A percentile compares a stretch with the other conserved stretches of the same genome.
Conservation (phyloP, 2,797 vertebrate species). For the Chaunax sp. region DNA sequence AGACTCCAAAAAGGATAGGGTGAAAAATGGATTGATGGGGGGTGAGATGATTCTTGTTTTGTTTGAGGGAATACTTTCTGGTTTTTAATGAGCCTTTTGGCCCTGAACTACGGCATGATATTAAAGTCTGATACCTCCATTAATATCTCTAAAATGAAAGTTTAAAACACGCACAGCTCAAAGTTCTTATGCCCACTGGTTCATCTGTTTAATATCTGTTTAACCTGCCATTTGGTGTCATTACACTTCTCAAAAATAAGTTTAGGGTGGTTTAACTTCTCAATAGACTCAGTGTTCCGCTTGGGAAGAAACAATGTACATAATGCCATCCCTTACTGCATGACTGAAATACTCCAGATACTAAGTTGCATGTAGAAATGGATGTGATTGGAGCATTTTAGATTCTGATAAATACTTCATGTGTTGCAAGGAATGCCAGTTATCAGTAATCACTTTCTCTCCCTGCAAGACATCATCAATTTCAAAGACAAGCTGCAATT, state of each 20-base stretch:
- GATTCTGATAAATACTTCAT: not conserved
- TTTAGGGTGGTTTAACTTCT: not conserved
- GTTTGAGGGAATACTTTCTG: constrained; percentile 37
- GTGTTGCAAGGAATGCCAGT: no score
- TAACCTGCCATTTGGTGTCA: no score
- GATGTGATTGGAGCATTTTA: not conserved
- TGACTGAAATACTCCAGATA: no score
- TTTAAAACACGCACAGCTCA: constrained; percentile 17
- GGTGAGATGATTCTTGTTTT: constrained; percentile 33
- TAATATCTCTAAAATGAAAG: constrained; percentile 20
- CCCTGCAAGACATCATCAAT: not conserved
- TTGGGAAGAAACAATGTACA: no score
- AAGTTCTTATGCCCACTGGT: not conserved
- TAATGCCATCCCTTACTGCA: not conserved
- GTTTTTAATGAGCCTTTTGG: constrained; percentile 45
- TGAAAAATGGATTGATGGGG: constrained; percentile 39
- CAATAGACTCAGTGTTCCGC: no score
- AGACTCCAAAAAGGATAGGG: constrained; percentile 37
- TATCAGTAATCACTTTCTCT: no score
- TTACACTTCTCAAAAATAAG: not conserved
- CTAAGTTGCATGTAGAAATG: not conserved
- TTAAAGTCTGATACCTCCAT: constrained; percentile 4
- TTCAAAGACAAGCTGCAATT: no score
- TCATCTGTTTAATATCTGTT: constrained; percentile 6
- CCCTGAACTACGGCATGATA: constrained; percentile 31